Evolutionary conservation across 37 sponge, comb jelly and placozoan genomes (phyloP), one percentile per base, ranked within the genome.

Genomic region (Theonella swinhoei): DNA sequence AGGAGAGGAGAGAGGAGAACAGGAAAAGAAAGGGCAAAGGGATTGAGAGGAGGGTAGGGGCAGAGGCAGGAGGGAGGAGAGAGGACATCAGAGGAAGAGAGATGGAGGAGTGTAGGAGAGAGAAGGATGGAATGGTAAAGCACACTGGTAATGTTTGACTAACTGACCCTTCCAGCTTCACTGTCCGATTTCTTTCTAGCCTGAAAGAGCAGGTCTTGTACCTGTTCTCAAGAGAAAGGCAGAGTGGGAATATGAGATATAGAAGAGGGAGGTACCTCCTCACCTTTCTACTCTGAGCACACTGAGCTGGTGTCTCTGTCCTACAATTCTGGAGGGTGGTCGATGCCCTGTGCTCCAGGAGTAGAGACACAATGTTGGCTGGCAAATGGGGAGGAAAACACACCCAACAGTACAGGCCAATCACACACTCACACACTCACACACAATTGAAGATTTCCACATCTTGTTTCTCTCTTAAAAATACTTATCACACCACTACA

Each of bases 271-370:
- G 61, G 9, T 24, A 2, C 31, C 7, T 7, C 33, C 0, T 33
- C 29, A 91, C 92, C 78, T 85, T 80, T 72, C 63, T 72, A 30
- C 66, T 88, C 83, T 91, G 89, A 35, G 97, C 85, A 80, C 89
- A 86, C 34, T 94, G 83, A 9, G 26, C 30, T 9, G 97, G 92
- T 3, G 89, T 43, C 59, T 94, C 89, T 36, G 82, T 85, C 2
- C 81, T 32, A 60, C 68, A 82, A 70, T 96, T 96, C 26, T 30
- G 36, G 41, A 91, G 39, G 22, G 65, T 67, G 19, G 74, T 37
- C 39, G 68, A 47, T 2, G 94, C 97, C n/a, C 88, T 84, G 61
- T 88, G 85, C 14, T 84, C 74, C 29, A 96, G 79, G 24, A 96
- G 68, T 32, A 88, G 64, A 22, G 68, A 25, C 33, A 96, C 97